A percentile compares a stretch with the other conserved stretches of the same genome.
These are phyloP conservation scores for Pelodiscus sinensis DNA, from an alignment of 2,113 vertebrate genomes.

Conservation along the genomic window DNA sequence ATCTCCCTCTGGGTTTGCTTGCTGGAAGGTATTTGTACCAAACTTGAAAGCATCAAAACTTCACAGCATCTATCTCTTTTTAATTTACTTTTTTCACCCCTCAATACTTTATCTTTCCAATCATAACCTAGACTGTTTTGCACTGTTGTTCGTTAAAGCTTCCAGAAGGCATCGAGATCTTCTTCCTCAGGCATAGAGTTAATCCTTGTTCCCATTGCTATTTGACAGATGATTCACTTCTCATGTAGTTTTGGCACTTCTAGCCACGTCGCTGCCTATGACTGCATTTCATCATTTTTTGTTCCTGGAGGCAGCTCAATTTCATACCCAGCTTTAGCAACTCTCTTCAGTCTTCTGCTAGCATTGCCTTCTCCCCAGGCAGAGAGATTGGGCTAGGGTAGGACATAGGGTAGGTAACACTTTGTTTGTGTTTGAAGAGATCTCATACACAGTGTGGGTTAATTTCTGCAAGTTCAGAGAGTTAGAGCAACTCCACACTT, in stretches of 20 bases:
- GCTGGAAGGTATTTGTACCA: conserved; percentile 1
- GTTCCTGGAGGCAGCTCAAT: background rate
- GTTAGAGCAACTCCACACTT: background rate
- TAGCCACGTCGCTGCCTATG: background rate
- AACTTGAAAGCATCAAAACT: conserved; percentile 5
- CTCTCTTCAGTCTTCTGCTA: background rate
- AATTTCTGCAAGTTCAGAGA: background rate
- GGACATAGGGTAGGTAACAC: background rate
- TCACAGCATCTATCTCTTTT: background rate
- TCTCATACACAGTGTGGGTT: background rate
- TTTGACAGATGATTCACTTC: background rate
- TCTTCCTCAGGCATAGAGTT: accelerated
- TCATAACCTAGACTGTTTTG: background rate
- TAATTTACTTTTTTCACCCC: background rate
- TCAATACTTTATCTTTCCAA: background rate
- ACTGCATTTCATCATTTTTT: background rate
- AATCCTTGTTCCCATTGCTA: background rate
- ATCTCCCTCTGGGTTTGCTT: accelerated
- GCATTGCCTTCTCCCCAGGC: background rate
- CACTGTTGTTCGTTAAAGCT: background rate
- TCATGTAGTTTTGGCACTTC: accelerated
- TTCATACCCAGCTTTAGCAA: background rate
- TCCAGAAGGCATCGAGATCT: background rate
- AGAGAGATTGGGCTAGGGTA: background rate
- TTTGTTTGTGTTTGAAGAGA: background rate